Conservation (phyloP, 2,113 vertebrate species). For the Cyprinodon tularosa region DNA sequence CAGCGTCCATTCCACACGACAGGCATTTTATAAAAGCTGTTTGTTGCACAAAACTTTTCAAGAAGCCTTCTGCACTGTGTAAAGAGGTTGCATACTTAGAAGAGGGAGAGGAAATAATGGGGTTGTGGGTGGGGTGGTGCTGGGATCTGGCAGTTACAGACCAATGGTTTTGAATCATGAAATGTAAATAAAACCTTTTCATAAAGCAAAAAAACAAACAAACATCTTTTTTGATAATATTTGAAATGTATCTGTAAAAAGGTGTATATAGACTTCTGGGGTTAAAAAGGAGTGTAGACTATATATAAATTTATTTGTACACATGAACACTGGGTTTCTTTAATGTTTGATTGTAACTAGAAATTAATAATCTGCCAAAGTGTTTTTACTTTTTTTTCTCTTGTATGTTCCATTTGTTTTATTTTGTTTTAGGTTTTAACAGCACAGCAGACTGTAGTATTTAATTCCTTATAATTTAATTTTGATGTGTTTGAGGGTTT, state of each 20-base stretch:
- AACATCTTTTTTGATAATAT: slow-evolving; percentile 81
- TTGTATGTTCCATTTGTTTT: slow-evolving; percentile 46
- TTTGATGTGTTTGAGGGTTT: slow-evolving; percentile 43
- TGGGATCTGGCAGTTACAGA: slow-evolving; percentile 53
- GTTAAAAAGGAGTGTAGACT: slow-evolving; percentile 77
- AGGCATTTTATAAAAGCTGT: slow-evolving; percentile 80
- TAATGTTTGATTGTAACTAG: slow-evolving; percentile 88
- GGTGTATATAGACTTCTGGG: slow-evolving; percentile 78
- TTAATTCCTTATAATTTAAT: slow-evolving; percentile 80
- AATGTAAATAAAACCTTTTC: slow-evolving; percentile 85
- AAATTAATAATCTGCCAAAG: slow-evolving; percentile 87
- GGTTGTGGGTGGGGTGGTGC: slow-evolving; percentile 8
- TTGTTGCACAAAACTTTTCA: slow-evolving; percentile 85
- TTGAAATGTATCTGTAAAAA: slow-evolving; percentile 83
- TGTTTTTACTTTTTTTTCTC: slow-evolving; percentile 71
- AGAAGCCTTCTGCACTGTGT: slow-evolving; percentile 88
- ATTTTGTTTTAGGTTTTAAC: slow-evolving; percentile 77
- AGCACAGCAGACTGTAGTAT: slow-evolving; percentile 71
- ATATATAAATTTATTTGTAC: slow-evolving; percentile 84
- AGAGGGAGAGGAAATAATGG: slow-evolving; percentile 43
- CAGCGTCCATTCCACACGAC: slow-evolving; percentile 69
- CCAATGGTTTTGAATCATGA: slow-evolving; percentile 72
- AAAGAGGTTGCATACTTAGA: slow-evolving; percentile 73
- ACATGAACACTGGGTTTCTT: slow-evolving; percentile 84
- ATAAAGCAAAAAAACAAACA: slow-evolving; percentile 72